Conservation (phyloP, 2,113 vertebrate species). For the Seriola quinqueradiata region DNA sequence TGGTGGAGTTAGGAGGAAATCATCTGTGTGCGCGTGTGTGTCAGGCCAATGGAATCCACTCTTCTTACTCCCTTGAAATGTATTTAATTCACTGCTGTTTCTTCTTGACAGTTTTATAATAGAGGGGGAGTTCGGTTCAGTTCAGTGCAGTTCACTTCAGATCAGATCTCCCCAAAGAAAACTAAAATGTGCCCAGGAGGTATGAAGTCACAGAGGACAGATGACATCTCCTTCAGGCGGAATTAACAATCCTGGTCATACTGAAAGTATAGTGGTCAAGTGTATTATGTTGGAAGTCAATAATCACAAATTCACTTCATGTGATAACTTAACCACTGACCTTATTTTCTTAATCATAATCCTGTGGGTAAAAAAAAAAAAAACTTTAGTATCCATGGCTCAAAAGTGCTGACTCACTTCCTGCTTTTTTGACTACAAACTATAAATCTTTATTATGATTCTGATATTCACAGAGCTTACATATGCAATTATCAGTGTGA, state of each 20-base stretch:
- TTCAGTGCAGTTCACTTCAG: background rate
- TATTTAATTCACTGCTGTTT: background rate
- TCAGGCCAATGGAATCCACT: background rate
- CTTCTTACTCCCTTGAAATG: background rate
- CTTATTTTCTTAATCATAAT: conserved; percentile 23
- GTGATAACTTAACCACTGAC: conserved; percentile 14
- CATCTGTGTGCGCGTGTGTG: background rate
- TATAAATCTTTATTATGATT: conserved; percentile 20
- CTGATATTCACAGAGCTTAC: conserved; percentile 4
- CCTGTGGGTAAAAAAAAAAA: background rate
- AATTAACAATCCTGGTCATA: conserved; percentile 22
- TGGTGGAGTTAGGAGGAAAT: background rate
- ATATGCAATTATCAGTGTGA: background rate
- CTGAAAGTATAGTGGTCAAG: conserved; percentile 32
- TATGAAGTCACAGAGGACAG: conserved; percentile 29
- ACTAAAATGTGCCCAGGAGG: conserved; percentile 4
- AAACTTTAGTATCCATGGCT: background rate
- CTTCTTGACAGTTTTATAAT: conserved; percentile 15
- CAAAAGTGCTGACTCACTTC: conserved; percentile 37
- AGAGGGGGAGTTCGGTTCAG: background rate
- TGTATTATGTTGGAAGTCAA: conserved; percentile 30
- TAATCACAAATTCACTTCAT: conserved; percentile 56
- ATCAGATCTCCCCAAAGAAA: background rate
- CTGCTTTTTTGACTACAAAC: conserved; percentile 25
- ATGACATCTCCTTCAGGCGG: conserved; percentile 11